Percentiles rank a stretch among this genome's conserved stretches.
Conservation (phyloP, 2,797 vertebrate species). For the Channallabes apus region DNA sequence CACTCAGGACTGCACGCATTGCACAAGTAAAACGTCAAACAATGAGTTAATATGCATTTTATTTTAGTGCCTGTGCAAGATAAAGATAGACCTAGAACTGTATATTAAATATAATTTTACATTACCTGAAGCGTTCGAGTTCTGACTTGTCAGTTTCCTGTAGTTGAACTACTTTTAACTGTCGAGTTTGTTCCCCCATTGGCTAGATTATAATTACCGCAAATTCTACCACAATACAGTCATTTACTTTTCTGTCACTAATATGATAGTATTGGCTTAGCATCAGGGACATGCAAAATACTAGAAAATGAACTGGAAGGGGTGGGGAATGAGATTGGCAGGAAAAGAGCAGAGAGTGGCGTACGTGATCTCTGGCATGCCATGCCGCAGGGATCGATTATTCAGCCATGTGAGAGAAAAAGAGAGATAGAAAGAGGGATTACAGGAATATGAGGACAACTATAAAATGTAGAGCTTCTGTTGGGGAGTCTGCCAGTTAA, state of each 20-base stretch:
- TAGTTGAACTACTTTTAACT: not conserved
- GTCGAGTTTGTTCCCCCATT: not conserved
- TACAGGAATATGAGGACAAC: conserved; percentile 5
- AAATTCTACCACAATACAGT: not conserved
- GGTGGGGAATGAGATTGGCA: conserved; percentile 10
- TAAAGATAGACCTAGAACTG: not conserved
- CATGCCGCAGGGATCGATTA: conserved; percentile 40
- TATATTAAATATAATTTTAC: not conserved
- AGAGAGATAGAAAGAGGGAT: conserved; percentile 43
- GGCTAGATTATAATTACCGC: not conserved
- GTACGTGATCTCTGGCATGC: conserved; percentile 52
- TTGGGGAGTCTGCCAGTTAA: conserved; percentile 2
- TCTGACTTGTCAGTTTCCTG: too few relatives aligned
- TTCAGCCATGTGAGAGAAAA: conserved; percentile 46
- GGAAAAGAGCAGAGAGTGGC: conserved; percentile 28
- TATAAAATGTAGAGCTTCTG: conserved; percentile 2
- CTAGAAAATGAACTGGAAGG: not conserved
- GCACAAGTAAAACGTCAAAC: not conserved
- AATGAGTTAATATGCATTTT: not conserved
- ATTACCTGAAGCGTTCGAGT: not conserved
- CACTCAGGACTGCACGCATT: not conserved
- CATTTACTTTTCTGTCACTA: not conserved
- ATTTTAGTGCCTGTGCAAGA: not conserved
- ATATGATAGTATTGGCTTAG: conserved; percentile 16
- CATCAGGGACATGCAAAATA: not conserved